A percentile compares a stretch with the other conserved stretches of the same genome.
These are phyloP conservation scores for Ginglymostoma cirratum DNA, from an alignment of 2,113 vertebrate species.

Conservation along the genomic window DNA sequence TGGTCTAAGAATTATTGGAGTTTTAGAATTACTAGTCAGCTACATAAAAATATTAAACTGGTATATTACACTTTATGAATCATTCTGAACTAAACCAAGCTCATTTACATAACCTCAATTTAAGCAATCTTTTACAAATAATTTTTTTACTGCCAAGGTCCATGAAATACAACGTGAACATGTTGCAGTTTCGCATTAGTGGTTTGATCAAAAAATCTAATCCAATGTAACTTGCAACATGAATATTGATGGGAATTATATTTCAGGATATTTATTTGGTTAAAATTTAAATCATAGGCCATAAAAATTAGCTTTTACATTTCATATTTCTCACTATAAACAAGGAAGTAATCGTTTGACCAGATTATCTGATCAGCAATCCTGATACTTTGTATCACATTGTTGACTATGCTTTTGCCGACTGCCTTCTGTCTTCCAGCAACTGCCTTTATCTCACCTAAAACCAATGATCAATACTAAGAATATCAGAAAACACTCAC, in stretches of 20 bases:
- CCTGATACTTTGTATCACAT: not conserved
- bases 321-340: not conserved
- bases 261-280: not conserved
- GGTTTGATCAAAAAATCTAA: not conserved
- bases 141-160: not conserved
- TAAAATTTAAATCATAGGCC: not conserved
- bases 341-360: not conserved
- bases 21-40: not conserved
- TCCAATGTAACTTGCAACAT: not conserved
- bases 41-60: not conserved
- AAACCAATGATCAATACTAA: not conserved
- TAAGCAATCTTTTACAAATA: not conserved
- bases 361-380: not conserved
- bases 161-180: not conserved
- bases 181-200: not conserved
- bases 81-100: conserved; percentile 14
- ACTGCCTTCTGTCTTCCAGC: not conserved
- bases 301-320: not conserved
- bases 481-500: not conserved
- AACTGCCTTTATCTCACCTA: not conserved
- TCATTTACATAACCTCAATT: not conserved
- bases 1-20: not conserved
- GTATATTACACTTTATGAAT: not conserved
- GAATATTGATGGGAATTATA: not conserved
- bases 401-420: not conserved